Base-by-base conservation (phyloP, 2,888 invertebrate species). In the Chorisops tibialis region DNA sequence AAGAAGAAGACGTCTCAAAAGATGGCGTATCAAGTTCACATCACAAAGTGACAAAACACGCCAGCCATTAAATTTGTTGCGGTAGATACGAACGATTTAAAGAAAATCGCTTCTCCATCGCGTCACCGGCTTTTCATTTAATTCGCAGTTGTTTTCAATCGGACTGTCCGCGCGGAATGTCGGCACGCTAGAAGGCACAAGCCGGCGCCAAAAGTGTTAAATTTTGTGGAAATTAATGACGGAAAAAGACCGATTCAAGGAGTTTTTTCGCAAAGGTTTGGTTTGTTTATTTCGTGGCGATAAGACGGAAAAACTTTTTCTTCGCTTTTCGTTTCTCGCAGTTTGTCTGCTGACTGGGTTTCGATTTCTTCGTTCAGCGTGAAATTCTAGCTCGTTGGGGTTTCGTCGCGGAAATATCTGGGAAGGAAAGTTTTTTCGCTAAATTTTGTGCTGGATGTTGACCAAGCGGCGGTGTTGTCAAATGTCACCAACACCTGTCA, bases 1-100 rank as follows among this genome's bases (percentile, higher is more conserved):
- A 59, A 50, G 41, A 51, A 59, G n/a, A 59, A 66, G 72, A 73
- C 73, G 72, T 71, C 71, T 72, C 72, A 72, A 72, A 73, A 73
- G 72, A 73, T 73, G 73, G 73, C 73, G 72, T 72, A 70, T 68
- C 68, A 64, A 67, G 69, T 68, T 68, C 64, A 68, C 9, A 30
- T 30, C 30, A 30, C 7, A 30, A 30, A 30, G 30, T 30, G 30
- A 30, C 30, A 30, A 30, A 30, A 30, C 30, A 64, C 67, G 65
- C 66, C 66, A 65, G 65, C 66, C 59, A 59, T 59, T 48, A 22
- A n/a, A n/a, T n/a, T n/a, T n/a, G n/a, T n/a, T n/a, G 58, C 41
- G 21, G 7, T 7, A 41, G 30, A 30, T 35, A 43, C 38, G 37
- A 48, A 16, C 18, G 48, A 35, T 47, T 38, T 12, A 48, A 48